Evolutionary conservation across 2,888 invertebrate genomes (phyloP).

Genomic region (Rhodophaea formosa): DNA sequence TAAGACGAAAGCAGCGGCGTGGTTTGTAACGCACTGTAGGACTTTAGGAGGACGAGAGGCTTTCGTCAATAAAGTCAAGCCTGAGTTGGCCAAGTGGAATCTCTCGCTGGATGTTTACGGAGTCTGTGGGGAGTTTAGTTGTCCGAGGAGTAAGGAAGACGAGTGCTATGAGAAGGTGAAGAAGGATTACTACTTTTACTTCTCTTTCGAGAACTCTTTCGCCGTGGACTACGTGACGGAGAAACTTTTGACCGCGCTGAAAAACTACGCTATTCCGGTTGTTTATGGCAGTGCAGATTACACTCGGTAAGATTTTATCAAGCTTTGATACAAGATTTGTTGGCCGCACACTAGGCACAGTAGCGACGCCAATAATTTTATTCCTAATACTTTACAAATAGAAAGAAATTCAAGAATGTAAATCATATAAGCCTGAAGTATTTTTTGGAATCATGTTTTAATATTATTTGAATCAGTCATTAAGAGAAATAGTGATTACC

Average conservation of each 20-base stretch:
- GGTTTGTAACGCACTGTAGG: conserved; percentile 57
- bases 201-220: conserved; percentile 55
- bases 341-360: too few species aligned
- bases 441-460: too few species aligned
- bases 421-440: too few species aligned
- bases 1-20: conserved; percentile 41
- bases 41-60: conserved; percentile 39
- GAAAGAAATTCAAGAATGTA: too few species aligned
- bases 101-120: conserved; percentile 45
- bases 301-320: conserved; percentile 39
- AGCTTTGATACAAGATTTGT: too few species aligned
- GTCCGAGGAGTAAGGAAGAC: conserved; percentile 28
- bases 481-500: too few species aligned
- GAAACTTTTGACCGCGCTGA: conserved; percentile 48
- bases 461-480: too few species aligned
- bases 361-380: too few species aligned
- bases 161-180: conserved; percentile 39
- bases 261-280: conserved; percentile 82
- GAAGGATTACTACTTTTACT: conserved; percentile 48
- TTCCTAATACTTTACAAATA: too few species aligned
- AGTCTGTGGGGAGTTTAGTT: conserved; percentile 36
- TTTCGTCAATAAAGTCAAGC: conserved; percentile 33
- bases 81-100: conserved; percentile 33
- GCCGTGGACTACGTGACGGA: conserved; percentile 49
- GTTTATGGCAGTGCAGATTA: conserved; percentile 83